Conservation (phyloP, 2,797 vertebrate species). For the Pygocentrus nattereri region DNA sequence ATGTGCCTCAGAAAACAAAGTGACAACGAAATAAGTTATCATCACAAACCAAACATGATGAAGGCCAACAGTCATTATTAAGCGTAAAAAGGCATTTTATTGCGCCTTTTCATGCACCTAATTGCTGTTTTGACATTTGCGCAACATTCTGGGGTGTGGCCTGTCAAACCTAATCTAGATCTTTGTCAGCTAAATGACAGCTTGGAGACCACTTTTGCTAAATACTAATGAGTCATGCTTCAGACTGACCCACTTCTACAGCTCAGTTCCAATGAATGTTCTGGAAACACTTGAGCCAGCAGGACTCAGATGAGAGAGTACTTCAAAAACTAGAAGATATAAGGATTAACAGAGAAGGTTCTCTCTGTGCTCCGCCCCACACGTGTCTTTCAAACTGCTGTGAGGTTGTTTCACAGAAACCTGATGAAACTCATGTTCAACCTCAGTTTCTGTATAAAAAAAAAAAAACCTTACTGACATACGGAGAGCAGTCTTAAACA, state of each 20-base stretch:
- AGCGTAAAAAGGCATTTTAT: conserved; percentile 33
- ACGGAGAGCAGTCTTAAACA: too few relatives aligned
- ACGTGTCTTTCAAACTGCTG: background rate
- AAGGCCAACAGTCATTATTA: conserved; percentile 5
- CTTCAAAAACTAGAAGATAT: background rate
- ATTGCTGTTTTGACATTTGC: conserved; percentile 45
- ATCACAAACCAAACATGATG: conserved; percentile 1
- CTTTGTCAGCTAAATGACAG: conserved; percentile 29
- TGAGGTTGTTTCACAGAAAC: too few relatives aligned
- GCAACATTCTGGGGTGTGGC: conserved; percentile 6
- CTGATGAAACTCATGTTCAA: too few relatives aligned
- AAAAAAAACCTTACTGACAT: too few relatives aligned
- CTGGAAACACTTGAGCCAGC: background rate
- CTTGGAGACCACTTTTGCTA: conserved; percentile 33
- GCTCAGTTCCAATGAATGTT: background rate
- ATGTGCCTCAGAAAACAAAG: background rate
- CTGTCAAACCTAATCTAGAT: conserved; percentile 13
- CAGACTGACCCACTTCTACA: conserved; percentile 17
- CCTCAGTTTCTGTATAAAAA: too few relatives aligned
- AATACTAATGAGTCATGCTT: conserved; percentile 44
- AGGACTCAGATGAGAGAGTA: background rate
- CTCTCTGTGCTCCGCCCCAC: background rate
- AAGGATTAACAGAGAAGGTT: background rate
- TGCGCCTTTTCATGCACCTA: conserved; percentile 34
- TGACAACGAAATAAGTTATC: too few relatives aligned